These are phyloP conservation scores for Andrena fulva DNA, from an alignment of 2,888 invertebrate species.

Conservation along the genomic window DNA sequence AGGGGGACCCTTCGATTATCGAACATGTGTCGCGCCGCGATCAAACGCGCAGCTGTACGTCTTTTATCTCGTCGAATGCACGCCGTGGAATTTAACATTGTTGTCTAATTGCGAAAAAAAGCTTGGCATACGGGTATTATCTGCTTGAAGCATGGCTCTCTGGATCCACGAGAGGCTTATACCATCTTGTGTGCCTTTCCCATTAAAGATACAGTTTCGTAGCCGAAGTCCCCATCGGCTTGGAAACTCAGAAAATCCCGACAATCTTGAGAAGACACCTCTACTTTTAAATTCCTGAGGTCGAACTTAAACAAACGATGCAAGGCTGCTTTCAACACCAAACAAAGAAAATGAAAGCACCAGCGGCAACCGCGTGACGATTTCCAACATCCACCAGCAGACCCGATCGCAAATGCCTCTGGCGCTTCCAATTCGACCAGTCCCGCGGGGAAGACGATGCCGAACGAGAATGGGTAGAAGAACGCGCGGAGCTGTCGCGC, in stretches of 20 bases:
- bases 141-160: conserved; percentile 3
- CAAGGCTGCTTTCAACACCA: too few relatives aligned
- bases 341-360: too few relatives aligned
- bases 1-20: conserved; percentile 44
- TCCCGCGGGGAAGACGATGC: too few relatives aligned
- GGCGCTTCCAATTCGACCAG: not conserved
- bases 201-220: too few relatives aligned
- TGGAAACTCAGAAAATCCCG: too few relatives aligned
- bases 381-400: not conserved
- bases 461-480: not conserved
- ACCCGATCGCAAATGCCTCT: not conserved
- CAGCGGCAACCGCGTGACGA: too few relatives aligned
- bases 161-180: not conserved
- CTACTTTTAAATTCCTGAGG: too few relatives aligned
- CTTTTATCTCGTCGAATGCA: conserved; percentile 1
- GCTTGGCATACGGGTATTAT: conserved; percentile 41
- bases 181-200: too few relatives aligned
- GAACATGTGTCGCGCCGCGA: conserved; percentile 49
- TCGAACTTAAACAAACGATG: too few relatives aligned
- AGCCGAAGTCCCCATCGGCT: too few relatives aligned
- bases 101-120: conserved; percentile 46
- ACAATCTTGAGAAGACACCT: too few relatives aligned
- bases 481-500: conserved; percentile 1
- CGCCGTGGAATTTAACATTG: conserved; percentile 18
- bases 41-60: conserved; percentile 55